Evolutionary conservation across 2,888 invertebrate species (phyloP).

Genomic region (Tinea semifulvella): DNA sequence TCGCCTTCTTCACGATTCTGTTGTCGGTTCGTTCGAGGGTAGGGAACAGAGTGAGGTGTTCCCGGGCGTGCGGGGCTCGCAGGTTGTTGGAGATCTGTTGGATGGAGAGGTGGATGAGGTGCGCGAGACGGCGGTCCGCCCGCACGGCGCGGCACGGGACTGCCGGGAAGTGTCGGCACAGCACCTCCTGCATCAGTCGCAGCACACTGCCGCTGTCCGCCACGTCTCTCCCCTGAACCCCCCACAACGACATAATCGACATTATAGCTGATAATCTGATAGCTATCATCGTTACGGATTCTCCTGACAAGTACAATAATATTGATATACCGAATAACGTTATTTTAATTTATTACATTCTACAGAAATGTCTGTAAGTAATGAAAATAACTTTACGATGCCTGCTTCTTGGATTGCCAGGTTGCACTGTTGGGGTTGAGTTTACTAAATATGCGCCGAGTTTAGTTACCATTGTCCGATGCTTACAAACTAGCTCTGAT

Average conservation of each 20-base stretch:
- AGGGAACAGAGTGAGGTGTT: constrained; percentile 34
- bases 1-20: constrained; percentile 16
- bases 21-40: constrained; percentile 30
- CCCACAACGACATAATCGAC: neutral
- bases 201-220: constrained; percentile 24
- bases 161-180: constrained; percentile 47
- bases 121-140: constrained; percentile 34
- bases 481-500: neutral
- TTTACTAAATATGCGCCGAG: no score
- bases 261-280: neutral
- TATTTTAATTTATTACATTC: no score
- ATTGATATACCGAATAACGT: no score
- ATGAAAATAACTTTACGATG: no score
- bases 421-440: no score
- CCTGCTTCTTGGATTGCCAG: no score
- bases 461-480: neutral
- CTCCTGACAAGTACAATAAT: no score
- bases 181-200: constrained; percentile 42
- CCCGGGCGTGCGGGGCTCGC: constrained; percentile 20
- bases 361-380: no score
- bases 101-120: constrained; percentile 43
- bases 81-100: constrained; percentile 43
- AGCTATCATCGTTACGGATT: neutral
- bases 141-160: constrained; percentile 46
- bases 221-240: no score